phyloP scores from a whole-genome alignment of 2,113 vertebrate genomes.

The Podarcis cretensis region DNA sequence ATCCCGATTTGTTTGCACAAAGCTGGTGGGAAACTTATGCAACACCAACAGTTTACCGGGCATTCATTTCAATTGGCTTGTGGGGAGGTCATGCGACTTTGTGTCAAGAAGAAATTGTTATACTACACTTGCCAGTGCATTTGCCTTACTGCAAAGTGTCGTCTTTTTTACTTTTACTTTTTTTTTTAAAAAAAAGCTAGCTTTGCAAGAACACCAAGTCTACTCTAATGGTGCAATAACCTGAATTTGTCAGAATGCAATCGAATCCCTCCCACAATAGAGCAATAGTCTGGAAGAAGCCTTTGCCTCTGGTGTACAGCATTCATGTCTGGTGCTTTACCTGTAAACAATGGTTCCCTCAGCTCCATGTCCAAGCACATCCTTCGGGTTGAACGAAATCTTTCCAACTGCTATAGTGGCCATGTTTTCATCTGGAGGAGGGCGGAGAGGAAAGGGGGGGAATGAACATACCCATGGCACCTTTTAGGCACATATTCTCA shows the following conservation, averaged over 20 bases:
- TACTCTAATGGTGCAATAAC: background rate
- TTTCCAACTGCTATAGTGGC: constrained; percentile 88
- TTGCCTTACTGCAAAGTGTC: no score
- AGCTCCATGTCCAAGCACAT: constrained; percentile 93
- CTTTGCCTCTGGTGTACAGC: no score
- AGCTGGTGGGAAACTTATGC: no score
- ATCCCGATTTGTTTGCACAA: no score
- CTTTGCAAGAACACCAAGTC: background rate
- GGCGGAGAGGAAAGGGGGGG: background rate
- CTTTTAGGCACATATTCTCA: background rate
- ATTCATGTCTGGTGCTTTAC: constrained; percentile 67
- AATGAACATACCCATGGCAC: background rate
- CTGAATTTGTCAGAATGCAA: background rate
- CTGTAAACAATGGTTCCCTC: constrained; percentile 98
- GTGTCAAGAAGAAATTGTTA: no score
- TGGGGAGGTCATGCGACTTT: no score
- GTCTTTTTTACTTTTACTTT: no score
- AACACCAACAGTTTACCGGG: no score
- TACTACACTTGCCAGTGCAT: no score
- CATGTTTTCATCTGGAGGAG: constrained; percentile 82
- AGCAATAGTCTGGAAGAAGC: no score
- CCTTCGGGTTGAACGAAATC: constrained; percentile 90
- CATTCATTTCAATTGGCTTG: no score
- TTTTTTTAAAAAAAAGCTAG: no score
- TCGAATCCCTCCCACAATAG: background rate